Evolutionary conservation across 2,113 vertebrate species (phyloP).

Genomic region (Nothoprocta perdicaria): DNA sequence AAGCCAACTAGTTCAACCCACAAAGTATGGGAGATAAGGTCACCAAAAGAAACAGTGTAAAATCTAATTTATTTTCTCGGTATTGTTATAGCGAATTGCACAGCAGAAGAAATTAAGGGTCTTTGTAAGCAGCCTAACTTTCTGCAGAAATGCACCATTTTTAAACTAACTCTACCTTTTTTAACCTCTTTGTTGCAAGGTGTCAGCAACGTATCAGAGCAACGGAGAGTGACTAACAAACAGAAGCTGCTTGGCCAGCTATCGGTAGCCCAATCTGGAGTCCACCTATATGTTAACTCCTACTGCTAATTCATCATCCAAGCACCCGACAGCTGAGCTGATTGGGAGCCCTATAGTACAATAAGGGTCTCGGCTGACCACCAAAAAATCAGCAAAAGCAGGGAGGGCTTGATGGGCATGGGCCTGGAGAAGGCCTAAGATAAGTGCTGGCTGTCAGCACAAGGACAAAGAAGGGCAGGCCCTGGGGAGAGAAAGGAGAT

Average conservation of each 20-base stretch:
- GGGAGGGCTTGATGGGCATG: conserved; percentile 68
- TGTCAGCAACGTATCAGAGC: conserved; percentile 73
- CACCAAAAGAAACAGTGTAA: conserved; percentile 6
- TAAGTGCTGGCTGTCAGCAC: conserved; percentile 87
- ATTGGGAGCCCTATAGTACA: conserved; percentile 74
- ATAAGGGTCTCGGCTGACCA: conserved; percentile 74
- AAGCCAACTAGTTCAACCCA: background rate
- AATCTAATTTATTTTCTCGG: conserved; percentile 46
- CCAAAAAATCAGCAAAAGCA: conserved; percentile 51
- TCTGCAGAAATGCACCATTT: background rate
- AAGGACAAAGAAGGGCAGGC: conserved; percentile 92
- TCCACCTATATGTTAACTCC: conserved; percentile 74
- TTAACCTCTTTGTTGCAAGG: conserved; percentile 78
- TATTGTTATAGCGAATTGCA: conserved; percentile 46
- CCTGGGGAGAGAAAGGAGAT: conserved; percentile 84
- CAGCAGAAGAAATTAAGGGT: conserved; percentile 66
- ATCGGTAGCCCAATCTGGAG: conserved; percentile 83
- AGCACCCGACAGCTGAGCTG: conserved; percentile 75
- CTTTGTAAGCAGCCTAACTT: conserved; percentile 75
- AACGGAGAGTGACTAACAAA: conserved; percentile 50
- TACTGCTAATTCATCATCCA: conserved; percentile 89
- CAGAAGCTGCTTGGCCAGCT: conserved; percentile 33
- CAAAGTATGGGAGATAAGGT: conserved; percentile 47
- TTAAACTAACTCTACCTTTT: conserved; percentile 9
- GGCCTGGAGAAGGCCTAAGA: conserved; percentile 72